phyloP scores from a whole-genome alignment of 2,888 invertebrate species.

The Lycocerus yunnanus region DNA sequence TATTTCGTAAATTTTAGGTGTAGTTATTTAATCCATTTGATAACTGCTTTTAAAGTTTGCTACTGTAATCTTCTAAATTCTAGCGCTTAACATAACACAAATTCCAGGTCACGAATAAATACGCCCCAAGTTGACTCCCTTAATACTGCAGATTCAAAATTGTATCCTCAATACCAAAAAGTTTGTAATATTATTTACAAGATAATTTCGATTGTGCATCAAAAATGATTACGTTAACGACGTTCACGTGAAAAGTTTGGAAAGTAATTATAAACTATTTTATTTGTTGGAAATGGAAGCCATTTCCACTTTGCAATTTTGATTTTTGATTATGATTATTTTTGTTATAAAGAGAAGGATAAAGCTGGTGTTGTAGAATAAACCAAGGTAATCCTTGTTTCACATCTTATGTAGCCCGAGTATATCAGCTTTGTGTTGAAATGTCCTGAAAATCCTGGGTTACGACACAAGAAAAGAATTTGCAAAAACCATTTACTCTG shows the following conservation, averaged over 20 bases:
- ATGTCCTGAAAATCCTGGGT: constrained; percentile 24
- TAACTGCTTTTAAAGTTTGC: background rate
- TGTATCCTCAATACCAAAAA: background rate
- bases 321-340: background rate
- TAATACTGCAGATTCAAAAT: background rate
- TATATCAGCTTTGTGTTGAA: constrained; percentile 30
- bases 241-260: background rate
- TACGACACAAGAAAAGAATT: constrained; percentile 28
- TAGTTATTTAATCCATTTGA: background rate
- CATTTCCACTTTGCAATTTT: background rate
- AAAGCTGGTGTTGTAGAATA: constrained; percentile 16
- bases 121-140: background rate
- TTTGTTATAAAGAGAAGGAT: constrained; percentile 20
- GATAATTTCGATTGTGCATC: background rate
- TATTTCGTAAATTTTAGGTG: background rate
- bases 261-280: constrained; percentile 18
- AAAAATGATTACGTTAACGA: background rate
- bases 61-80: background rate
- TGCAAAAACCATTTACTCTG: constrained; percentile 27
- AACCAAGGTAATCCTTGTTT: constrained; percentile 26
- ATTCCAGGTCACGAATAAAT: background rate
- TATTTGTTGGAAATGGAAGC: background rate
- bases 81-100: background rate
- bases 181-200: background rate
- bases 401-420: constrained; percentile 20